Evolutionary conservation across 2,888 invertebrate species (phyloP).

Genomic region (Drosophila formosana): DNA sequence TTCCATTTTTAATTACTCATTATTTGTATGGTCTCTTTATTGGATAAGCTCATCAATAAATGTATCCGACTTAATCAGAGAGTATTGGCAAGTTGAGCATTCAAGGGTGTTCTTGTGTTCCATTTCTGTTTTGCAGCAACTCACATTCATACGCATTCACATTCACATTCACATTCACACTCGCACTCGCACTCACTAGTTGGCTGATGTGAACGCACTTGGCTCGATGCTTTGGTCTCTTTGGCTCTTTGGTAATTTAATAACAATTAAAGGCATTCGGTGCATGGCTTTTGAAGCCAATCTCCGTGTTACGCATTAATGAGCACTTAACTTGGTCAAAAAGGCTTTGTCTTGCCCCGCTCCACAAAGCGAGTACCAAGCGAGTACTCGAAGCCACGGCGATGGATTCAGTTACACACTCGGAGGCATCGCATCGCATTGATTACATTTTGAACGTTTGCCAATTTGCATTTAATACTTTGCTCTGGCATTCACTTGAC

Average conservation of each 20-base stretch:
- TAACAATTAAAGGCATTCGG: conserved; percentile 80
- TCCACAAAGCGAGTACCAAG: conserved; percentile 46
- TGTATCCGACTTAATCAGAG: background rate
- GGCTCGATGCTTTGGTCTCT: conserved; percentile 53
- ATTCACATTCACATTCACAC: conserved; percentile 29
- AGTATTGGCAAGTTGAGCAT: background rate
- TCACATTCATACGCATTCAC: conserved; percentile 29
- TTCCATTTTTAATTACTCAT: too few species aligned
- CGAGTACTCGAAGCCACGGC: background rate
- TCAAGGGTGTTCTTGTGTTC: conserved; percentile 2
- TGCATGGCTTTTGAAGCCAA: conserved; percentile 80
- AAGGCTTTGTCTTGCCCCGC: conserved; percentile 66
- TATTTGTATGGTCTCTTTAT: too few species aligned
- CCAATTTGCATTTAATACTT: conserved; percentile 72
- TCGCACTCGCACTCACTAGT: conserved; percentile 21
- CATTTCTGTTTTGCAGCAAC: conserved; percentile 32
- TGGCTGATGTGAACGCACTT: conserved; percentile 56
- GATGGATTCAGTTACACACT: conserved; percentile 66
- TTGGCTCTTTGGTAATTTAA: conserved; percentile 71
- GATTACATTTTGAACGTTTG: conserved; percentile 80
- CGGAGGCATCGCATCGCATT: conserved; percentile 66
- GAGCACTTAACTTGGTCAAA: conserved; percentile 84
- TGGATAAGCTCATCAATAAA: too few species aligned
- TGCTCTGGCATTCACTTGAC: conserved; percentile 62
- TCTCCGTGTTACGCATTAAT: conserved; percentile 83